Conservation (phyloP, 1,140 invertebrate species). For the Brachionus sp. region DNA sequence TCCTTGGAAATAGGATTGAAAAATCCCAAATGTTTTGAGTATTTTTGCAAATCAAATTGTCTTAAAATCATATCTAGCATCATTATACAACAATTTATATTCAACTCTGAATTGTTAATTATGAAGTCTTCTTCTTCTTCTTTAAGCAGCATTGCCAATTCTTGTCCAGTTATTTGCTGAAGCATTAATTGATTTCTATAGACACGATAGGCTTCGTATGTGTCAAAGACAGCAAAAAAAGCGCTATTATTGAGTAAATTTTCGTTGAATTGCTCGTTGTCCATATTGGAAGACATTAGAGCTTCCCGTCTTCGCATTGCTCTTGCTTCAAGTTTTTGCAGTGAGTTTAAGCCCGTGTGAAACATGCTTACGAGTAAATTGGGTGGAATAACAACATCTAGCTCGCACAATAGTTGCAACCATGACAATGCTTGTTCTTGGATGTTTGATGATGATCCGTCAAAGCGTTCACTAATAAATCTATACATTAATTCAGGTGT, state of each 20-base stretch:
- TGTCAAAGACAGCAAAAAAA: constrained; percentile 45
- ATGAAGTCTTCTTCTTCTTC: constrained; percentile 47
- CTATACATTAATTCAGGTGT: constrained; percentile 25
- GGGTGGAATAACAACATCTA: not conserved
- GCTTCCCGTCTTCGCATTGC: constrained; percentile 21
- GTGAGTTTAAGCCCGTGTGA: constrained; percentile 19
- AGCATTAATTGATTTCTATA: constrained; percentile 45
- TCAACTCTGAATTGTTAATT: constrained; percentile 37
- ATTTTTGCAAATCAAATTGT: constrained; percentile 42
- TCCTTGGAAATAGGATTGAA: constrained; percentile 44
- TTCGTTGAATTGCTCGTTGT: constrained; percentile 8
- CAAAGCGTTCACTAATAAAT: constrained; percentile 42
- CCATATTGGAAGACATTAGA: not conserved
- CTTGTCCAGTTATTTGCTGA: constrained; percentile 46
- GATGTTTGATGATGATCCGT: constrained; percentile 22
- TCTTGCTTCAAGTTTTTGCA: constrained; percentile 44
- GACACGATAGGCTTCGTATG: constrained; percentile 45
- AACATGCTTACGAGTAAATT: constrained; percentile 7
- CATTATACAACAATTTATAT: constrained; percentile 45
- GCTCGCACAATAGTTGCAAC: constrained; percentile 32
- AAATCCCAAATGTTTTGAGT: not conserved
- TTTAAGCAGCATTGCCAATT: constrained; percentile 28
- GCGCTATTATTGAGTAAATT: constrained; percentile 11
- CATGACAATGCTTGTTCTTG: constrained; percentile 45
- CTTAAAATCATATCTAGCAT: constrained; percentile 26